Evolutionary conservation across 2,113 vertebrate species (phyloP), one percentile per base, ranked within the genome.

Genomic region (Notechis scutatus): DNA sequence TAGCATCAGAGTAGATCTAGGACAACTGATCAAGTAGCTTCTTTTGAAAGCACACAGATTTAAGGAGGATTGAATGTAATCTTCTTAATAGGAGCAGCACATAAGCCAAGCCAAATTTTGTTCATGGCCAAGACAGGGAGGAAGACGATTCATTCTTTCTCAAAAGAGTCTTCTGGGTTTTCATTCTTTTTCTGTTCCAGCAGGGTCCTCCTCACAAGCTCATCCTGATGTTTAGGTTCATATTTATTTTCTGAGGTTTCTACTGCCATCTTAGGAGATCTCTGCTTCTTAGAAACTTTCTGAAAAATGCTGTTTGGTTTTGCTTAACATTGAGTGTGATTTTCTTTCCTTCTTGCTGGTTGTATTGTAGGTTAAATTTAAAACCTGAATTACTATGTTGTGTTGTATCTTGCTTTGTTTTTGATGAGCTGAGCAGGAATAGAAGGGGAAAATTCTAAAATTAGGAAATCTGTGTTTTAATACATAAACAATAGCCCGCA

Each of bases 51-150:
- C 55, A 18, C 89, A 93, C 59, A 81, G 92, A 95, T 69, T 95
- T 95, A 85, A 85, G 56, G 42, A 92, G 89, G 52, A 52, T 89
- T 95, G 90, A 92, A 95, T 34, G 29, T 95, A 95, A 96, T 95
- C 89, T 8, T 90, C 24, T 94, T 95, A 90, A 26, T 10, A 54
- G 55, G 87, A 39, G 61, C 9, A 61, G 61, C 89, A 92, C 50
- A 39, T 45, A 86, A 50, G 45, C 74, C 45, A 54, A 89, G 29
- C 42, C 64, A 50, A 42, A 14, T 14, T 52, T 20, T 34, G 39
- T 88, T 39, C 56, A 24, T 85, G 47, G 52, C 52, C 26, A 26
- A 90, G 55, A 56, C 2, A 86, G 15, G 55, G 54, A 55, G 47
- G 61, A 85, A 88, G 39, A 7, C 7, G 14, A 14, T 59, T 45